Evolutionary conservation across 2,797 vertebrate genomes (phyloP), one percentile per base, ranked within the genome.

Genomic region (Falco columbarius): DNA sequence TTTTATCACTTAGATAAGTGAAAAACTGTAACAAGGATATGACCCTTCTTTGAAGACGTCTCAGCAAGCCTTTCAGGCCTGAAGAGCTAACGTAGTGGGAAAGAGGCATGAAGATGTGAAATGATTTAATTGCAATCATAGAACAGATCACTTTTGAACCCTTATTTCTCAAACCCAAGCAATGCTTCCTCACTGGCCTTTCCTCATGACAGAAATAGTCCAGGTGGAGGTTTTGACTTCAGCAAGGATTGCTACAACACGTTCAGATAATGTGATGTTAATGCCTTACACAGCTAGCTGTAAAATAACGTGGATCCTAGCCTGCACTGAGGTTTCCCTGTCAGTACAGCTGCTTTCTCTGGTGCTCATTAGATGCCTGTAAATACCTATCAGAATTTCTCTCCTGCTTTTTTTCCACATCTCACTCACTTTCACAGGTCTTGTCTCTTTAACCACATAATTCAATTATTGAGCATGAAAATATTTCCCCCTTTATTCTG

Each of bases 401-500:
- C 51, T 88, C 42, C 65, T 36, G 16, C 34, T 56, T 86, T 46
- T 79, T 51, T 58, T 51, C 16, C 21, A 14, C 11, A 58, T 54
- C 44, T 65, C 71, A 38, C 81, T 74, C 54, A 20, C 47, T 89
- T 94, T 82, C 86, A 59, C 29, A 34, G 22, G 32, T 87, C 79
- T 89, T 85, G 30, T 87, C 81, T 96, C 84, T 96, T 88, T 90
- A 96, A 88, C 84, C 75, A 94, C 65, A 32, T 92, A 95, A 96
- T 96, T 89, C 86, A 93, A 95, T 96, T 94, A 95, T 3, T 81
- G 63, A 93, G 59, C 81, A 73, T 66, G 81, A 96, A 96, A 95
- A 95, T 93, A 93, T 96, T 95, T 94, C 66, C 68, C 68, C 62
- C 61, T 91, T 68, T 71, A 80, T 91, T 93, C 87, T 95, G 91